These are phyloP conservation scores for Drosophila cracens DNA, from an alignment of 2,888 invertebrate genomes.

Conservation along the genomic window DNA sequence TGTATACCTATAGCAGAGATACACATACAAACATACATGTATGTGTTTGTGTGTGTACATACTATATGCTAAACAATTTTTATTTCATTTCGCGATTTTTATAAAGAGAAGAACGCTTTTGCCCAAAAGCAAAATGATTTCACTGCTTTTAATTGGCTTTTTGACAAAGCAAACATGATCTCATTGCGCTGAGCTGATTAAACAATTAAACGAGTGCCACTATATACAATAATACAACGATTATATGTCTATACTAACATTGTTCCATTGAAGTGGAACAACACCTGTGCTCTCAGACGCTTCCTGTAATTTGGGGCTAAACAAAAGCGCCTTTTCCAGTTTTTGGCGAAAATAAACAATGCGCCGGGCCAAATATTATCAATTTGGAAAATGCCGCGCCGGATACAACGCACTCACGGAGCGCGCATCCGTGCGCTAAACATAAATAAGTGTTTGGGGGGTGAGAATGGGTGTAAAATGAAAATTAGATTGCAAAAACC, in stretches of 20 bases:
- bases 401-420: constrained; percentile 57
- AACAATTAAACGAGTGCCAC: constrained; percentile 29
- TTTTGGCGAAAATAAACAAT: constrained; percentile 52
- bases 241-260: constrained; percentile 8
- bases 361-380: constrained; percentile 33
- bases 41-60: neutral
- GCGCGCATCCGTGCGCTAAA: constrained; percentile 60
- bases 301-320: constrained; percentile 56
- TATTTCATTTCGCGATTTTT: constrained; percentile 41
- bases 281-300: constrained; percentile 55
- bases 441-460: constrained; percentile 68
- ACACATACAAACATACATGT: neutral
- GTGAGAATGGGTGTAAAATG: constrained; percentile 63
- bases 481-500: constrained; percentile 69
- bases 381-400: constrained; percentile 40
- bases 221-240: neutral
- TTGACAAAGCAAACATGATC: constrained; percentile 70
- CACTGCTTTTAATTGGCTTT: constrained; percentile 60
- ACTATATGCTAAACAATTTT: constrained; percentile 15
- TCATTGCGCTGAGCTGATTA: constrained; percentile 56
- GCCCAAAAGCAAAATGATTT: constrained; percentile 61
- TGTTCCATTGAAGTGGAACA: constrained; percentile 38
- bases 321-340: constrained; percentile 32
- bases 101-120: constrained; percentile 33
- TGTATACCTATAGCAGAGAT: constrained; percentile 8